Base-by-base conservation (phyloP, 2,113 vertebrate species). In the Corydoras sp. region DNA sequence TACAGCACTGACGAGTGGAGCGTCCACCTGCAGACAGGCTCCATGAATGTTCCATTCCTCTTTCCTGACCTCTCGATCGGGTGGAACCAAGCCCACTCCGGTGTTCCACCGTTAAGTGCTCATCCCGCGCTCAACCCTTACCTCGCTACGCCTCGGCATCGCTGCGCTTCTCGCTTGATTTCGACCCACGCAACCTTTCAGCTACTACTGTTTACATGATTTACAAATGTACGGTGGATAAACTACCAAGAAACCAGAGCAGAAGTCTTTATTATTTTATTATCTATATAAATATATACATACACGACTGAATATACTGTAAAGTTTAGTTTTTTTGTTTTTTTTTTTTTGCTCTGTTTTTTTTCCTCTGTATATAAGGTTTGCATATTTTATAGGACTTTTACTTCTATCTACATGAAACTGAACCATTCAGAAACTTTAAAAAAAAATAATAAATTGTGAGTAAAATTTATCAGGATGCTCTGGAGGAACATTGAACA, bases 331-430 rank as follows among this genome's bases (percentile, higher is more conserved):
- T 8, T 43, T 78, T 67, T 66, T 95, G 93, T 91, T 92, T 95
- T 96, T 92, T 43, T 2, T 2, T n/a, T 67, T 66, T 78, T 92
- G 89, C 82, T 83, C 83, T 95, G 93, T 91, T 92, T 95, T 96
- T 92, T 43, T 2, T 2, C 32, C 91, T 96, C 93, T 97, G 95
- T 98, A 98, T 93, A 98, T 96, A 98, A 24, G 93, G 96, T 98
- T 98, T 98, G 91, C 95, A 97, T 98, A 98, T 98, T 98, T 98
- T 98, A 96, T 98, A 98, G 95, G 93, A 96, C 93, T 98, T 98
- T 97, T 97, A 97, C 95, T 97, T 97, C 94, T 95, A 96, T 94
- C 94, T 95, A 96, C 92, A 94, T 24, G 88, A 83, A 84, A 89
- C 87, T 89, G 86, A 86, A 87, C 85, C 75, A 77, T 71, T 58